These are phyloP conservation scores for Bos indicus DNA, from an alignment of 2,113 vertebrate species.

Conservation along the genomic window DNA sequence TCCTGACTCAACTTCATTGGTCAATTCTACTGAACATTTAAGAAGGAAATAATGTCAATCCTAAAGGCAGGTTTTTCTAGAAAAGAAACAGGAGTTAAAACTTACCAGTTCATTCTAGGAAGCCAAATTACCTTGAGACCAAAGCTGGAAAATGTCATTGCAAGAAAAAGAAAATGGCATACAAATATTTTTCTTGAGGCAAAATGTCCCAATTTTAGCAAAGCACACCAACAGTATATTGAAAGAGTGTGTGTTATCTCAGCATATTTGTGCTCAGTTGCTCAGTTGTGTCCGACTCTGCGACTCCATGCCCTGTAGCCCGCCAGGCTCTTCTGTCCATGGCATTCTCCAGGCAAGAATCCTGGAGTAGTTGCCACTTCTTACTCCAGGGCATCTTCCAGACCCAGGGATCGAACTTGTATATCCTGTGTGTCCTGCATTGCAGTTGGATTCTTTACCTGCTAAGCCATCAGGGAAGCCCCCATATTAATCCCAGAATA, in stretches of 20 bases:
- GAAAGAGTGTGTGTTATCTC: background rate
- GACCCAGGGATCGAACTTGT: background rate
- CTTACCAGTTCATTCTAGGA: background rate
- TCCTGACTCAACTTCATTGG: background rate
- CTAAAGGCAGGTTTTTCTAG: background rate
- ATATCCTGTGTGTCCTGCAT: background rate
- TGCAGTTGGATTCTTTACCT: background rate
- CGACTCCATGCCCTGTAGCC: background rate
- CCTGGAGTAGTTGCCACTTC: background rate
- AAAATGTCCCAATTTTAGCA: background rate
- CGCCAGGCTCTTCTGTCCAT: background rate
- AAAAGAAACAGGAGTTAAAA: background rate
- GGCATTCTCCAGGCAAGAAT: background rate
- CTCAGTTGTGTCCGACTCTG: background rate
- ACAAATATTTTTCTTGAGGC: background rate
- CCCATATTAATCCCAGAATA: background rate
- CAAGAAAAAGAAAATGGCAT: background rate
- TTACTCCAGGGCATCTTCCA: background rate
- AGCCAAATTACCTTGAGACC: background rate
- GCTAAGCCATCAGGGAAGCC: background rate
- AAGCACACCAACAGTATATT: background rate
- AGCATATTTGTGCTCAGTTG: background rate
- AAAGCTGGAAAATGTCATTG: background rate
- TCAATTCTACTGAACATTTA: background rate
- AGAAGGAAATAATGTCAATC: background rate